Conservation (phyloP, 2,113 vertebrate species). For the Argyrosomus japonicus region DNA sequence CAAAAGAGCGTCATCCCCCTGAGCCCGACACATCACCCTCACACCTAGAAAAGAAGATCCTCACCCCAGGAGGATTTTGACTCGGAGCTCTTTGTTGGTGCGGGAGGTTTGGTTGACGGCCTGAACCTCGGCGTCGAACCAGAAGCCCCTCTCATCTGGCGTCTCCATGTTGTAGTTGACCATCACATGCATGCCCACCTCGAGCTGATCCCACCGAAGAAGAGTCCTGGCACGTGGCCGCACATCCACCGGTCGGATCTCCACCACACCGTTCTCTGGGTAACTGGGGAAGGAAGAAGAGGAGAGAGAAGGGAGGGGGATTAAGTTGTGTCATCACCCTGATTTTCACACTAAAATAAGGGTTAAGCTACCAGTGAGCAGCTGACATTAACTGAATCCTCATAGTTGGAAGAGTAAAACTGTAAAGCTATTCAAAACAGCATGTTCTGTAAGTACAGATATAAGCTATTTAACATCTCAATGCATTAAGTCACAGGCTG, state of each 20-base stretch:
- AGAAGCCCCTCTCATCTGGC: slow-evolving; percentile 96
- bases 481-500: background rate
- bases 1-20: background rate
- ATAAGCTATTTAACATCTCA: slow-evolving; percentile 3
- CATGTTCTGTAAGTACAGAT: slow-evolving; percentile 6
- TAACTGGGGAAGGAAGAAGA: slow-evolving; percentile 83
- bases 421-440: background rate
- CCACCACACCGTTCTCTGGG: slow-evolving; percentile 94
- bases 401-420: background rate
- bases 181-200: slow-evolving; percentile 91
- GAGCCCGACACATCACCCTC: background rate
- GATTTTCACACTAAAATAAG: slow-evolving; percentile 8
- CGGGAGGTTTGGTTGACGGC: slow-evolving; percentile 91
- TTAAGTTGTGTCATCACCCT: background rate
- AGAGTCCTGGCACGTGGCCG: slow-evolving; percentile 92
- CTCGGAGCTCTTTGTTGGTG: slow-evolving; percentile 95
- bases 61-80: slow-evolving; percentile 97
- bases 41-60: slow-evolving; percentile 53
- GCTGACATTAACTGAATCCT: background rate
- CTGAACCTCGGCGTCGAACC: slow-evolving; percentile 96
- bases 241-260: slow-evolving; percentile 88
- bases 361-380: background rate
- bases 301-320: background rate
- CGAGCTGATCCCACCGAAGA: slow-evolving; percentile 91
- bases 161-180: slow-evolving; percentile 97